Conservation (phyloP, 2,113 vertebrate genomes). For the Bettongia penicillata region DNA sequence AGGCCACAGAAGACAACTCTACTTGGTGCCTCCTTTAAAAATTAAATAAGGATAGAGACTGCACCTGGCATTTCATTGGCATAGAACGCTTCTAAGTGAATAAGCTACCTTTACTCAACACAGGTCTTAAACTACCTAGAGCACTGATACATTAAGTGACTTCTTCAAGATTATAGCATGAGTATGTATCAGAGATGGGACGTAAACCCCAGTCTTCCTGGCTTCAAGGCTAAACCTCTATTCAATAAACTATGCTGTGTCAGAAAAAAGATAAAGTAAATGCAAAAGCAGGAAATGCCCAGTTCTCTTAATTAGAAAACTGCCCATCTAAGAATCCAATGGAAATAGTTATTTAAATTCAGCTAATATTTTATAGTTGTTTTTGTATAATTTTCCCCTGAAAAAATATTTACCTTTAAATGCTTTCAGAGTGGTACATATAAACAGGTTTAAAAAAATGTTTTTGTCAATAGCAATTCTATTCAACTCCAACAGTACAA, state of each 20-base stretch:
- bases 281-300: neutral
- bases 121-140: neutral
- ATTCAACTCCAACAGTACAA: neutral
- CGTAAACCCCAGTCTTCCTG: neutral
- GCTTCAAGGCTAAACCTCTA: neutral
- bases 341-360: neutral
- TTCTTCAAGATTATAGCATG: neutral
- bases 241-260: neutral
- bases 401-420: neutral
- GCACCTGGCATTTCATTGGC: neutral
- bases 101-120: neutral
- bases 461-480: neutral
- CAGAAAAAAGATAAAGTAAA: slow-evolving; percentile 5
- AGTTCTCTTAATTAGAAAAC: neutral
- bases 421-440: neutral
- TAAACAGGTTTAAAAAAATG: neutral
- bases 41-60: neutral
- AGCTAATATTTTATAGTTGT: neutral
- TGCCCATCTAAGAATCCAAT: neutral
- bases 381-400: neutral
- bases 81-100: neutral
- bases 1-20: neutral
- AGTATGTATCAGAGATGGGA: neutral
- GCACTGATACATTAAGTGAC: neutral
- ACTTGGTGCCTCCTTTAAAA: neutral